These are phyloP conservation scores for Nymphicus hollandicus DNA, from an alignment of 2,113 vertebrate species.

Conservation along the genomic window DNA sequence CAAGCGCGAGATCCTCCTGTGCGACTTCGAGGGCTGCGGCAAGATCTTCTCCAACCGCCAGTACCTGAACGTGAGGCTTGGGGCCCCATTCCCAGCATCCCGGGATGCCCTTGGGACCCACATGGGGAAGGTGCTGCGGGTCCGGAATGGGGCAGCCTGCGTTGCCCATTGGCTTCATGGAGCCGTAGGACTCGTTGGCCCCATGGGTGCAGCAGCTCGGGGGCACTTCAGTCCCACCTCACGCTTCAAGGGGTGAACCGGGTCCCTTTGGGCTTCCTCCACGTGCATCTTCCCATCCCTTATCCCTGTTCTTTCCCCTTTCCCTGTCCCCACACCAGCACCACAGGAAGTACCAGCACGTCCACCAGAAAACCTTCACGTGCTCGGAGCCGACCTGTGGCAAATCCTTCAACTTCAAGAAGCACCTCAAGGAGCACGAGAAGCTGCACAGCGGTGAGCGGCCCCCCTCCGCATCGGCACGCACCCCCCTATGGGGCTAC, in stretches of 20 bases:
- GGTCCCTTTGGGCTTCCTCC: too few species aligned
- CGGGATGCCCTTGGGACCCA: not conserved
- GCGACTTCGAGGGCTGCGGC: constrained; percentile 80
- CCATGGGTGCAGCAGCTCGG: rapidly evolving
- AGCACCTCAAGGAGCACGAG: constrained; percentile 75
- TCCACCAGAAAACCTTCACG: constrained; percentile 81
- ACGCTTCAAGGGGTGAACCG: rapidly evolving
- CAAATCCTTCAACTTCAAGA: constrained; percentile 84
- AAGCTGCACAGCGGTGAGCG: not conserved
- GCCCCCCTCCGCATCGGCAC: rapidly evolving
- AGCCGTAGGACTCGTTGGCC: rapidly evolving
- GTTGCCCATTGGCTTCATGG: too few species aligned
- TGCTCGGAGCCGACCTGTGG: constrained; percentile 74
- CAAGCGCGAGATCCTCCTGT: constrained; percentile 78
- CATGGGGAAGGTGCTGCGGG: not conserved
- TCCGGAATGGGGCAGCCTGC: not conserved
- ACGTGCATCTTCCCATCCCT: not conserved
- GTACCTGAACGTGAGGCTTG: constrained; percentile 78
- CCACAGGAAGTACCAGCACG: constrained; percentile 79
- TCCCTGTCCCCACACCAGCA: constrained; percentile 55
- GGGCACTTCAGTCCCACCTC: not conserved
- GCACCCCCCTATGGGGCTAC: rapidly evolving
- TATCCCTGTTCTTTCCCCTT: not conserved
- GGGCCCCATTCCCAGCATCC: too few species aligned
- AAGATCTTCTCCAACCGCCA: constrained; percentile 84